phyloP scores from a whole-genome alignment of 1,140 invertebrate species.

The Anastrepha obliqua region DNA sequence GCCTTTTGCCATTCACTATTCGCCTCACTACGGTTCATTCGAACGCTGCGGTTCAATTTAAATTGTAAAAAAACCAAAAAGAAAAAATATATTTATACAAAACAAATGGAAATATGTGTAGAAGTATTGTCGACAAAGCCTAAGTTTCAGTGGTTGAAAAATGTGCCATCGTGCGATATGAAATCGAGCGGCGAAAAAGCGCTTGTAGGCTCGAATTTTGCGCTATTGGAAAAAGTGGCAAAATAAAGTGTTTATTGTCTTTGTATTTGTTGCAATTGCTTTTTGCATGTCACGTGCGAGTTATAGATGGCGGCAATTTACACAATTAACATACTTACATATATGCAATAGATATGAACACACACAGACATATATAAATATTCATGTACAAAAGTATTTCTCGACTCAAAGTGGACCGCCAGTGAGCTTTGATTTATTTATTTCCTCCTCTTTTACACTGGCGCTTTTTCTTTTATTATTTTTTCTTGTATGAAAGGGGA shows the following conservation, averaged over 20 bases:
- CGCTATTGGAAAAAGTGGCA: slow-evolving; percentile 7
- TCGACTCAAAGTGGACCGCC: neutral
- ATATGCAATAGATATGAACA: neutral
- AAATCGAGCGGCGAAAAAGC: slow-evolving; percentile 36
- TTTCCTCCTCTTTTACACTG: neutral
- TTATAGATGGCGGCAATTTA: slow-evolving; percentile 30
- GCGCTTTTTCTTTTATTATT: neutral
- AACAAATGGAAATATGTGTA: neutral
- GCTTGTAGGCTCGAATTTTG: slow-evolving; percentile 19
- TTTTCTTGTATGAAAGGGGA: neutral
- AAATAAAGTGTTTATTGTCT: neutral
- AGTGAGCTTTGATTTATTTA: slow-evolving; percentile 22
- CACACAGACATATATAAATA: neutral
- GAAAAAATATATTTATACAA: neutral
- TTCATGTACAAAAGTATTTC: neutral
- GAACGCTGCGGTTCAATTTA: slow-evolving; percentile 5
- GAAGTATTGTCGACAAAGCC: neutral
- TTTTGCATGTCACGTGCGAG: slow-evolving; percentile 22
- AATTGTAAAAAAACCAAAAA: neutral
- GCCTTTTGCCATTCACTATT: slow-evolving; percentile 30
- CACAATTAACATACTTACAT: neutral
- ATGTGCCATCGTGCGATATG: slow-evolving; percentile 21
- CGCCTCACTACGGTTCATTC: neutral
- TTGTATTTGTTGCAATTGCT: neutral
- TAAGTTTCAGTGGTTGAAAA: neutral